A percentile compares a stretch with the other conserved stretches of the same genome.
Evolutionary conservation across 2,888 invertebrate genomes (phyloP).

Genomic region (Lissocephala sabroskyi): DNA sequence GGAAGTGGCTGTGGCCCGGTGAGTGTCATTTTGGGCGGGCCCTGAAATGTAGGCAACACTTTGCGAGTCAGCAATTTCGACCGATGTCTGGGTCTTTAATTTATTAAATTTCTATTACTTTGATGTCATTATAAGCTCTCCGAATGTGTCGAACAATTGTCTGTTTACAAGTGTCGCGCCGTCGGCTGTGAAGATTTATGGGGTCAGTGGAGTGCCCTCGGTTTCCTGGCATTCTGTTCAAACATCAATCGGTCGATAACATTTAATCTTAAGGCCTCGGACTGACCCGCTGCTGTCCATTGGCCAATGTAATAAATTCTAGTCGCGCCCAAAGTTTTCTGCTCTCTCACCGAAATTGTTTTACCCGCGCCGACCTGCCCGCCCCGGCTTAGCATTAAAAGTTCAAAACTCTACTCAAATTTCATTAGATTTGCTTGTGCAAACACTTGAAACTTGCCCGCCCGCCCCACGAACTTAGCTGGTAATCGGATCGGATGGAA

Average conservation of each 20-base stretch:
- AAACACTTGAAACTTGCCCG: conserved; percentile 3
- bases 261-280: too few relatives aligned
- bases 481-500: not conserved
- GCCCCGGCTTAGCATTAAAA: not conserved
- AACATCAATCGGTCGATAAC: not conserved
- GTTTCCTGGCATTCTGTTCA: not conserved
- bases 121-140: too few relatives aligned
- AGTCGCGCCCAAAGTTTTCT: not conserved
- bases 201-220: not conserved
- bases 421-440: conserved; percentile 17
- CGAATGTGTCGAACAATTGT: too few relatives aligned
- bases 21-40: too few relatives aligned
- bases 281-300: not conserved
- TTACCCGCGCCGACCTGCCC: too few relatives aligned
- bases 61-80: too few relatives aligned
- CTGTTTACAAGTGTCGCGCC: too few relatives aligned
- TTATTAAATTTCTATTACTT: too few relatives aligned
- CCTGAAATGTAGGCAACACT: too few relatives aligned
- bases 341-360: not conserved
- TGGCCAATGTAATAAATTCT: not conserved
- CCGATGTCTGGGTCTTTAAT: too few relatives aligned
- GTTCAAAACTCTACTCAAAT: conserved; percentile 23
- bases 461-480: not conserved
- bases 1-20: too few relatives aligned
- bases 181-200: too few relatives aligned